Base-by-base conservation (phyloP, 2,113 vertebrate genomes). In the Sminthopsis crassicaudata region DNA sequence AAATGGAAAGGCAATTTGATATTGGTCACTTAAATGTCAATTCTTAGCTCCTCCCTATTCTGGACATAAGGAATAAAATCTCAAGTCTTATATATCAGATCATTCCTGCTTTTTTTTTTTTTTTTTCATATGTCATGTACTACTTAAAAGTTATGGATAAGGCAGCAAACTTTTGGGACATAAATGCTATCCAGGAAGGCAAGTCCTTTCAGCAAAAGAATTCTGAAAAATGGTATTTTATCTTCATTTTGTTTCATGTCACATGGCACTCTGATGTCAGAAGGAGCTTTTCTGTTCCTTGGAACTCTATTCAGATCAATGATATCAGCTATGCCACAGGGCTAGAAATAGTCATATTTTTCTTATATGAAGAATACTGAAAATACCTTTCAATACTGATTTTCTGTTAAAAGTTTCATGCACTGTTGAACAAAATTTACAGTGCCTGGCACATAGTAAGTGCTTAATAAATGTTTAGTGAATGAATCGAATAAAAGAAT, bases 1-100 rank as follows among this genome's bases (percentile, higher is more conserved):
- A 98, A 97, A 96, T 97, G 46, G 50, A 50, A 96, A 93, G 96
- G 96, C 92, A 96, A 97, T 97, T 97, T 96, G 91, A 96, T 97
- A 93, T 95, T 95, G 96, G 92, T 95, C 97, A 97, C 60, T 84
- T 84, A n/a, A 42, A 84, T 95, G 96, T 95, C 94, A 95, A 90
- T 42, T 84, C 67, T 16, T 6, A 42, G 67, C n/a, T 19, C n/a
- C 67, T 84, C n/a, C 67, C n/a, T 84, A 42, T 8, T 96, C 42
- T 92, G 46, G 67, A 92, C 90, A 50, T 53, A 57, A 95, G 46
- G 54, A 93, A 46, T 57, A 91, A 96, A 27, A 95, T 42, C n/a
- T 84, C 19, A 84, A 42, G 67, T 42, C n/a, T 84, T 84, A 42
- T 84, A 84, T 19, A 84, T 23, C n/a, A 84, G n/a, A 92, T 48